Base-by-base conservation (phyloP, 2,113 vertebrate genomes). In the Phalacrocorax brasilianus region DNA sequence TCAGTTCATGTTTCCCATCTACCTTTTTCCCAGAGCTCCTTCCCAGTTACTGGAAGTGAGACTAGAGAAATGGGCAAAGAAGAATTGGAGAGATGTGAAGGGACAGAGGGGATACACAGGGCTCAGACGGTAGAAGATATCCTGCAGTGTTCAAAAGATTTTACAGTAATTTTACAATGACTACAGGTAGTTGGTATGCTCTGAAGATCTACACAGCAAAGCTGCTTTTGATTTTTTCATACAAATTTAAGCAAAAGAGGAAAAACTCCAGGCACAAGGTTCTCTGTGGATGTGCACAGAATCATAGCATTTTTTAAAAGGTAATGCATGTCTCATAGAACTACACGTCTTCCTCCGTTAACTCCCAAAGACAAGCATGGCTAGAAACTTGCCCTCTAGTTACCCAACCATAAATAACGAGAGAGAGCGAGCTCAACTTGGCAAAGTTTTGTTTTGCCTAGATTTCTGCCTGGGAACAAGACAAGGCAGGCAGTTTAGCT, bases 401-500 rank as follows among this genome's bases (percentile, higher is more conserved):
- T 93, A 92, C 73, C 61, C 90, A 92, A 78, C 92, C 67, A 63
- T 86, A 90, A 96, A 70, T 66, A 86, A 66, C 4, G 2, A 65
- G 23, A 61, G 50, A 38, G 35, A 27, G 61, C n/a, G n/a, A 8
- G 63, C 61, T 87, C 38, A 86, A 93, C 73, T 8, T 92, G 94
- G 92, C 52, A 45, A 92, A 93, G 83, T 86, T 96, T 84, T 84
- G 90, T 89, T 96, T 95, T 92, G 90, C 88, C 52, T 91, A 84
- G 92, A 67, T 84, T 94, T 94, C 79, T 94, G 93, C 91, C 61
- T 93, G 79, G 92, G 94, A 95, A 93, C 92, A 67, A 87, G 70
- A 85, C 49, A 88, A 93, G 68, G 81, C 45, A 77, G 71, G 76
- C 72, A 86, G 75, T 91, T 79, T 56, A 90, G 63, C 56, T 88